These are phyloP conservation scores for Saxidomus purpurata DNA, from an alignment of 1,140 invertebrate genomes.

Conservation along the genomic window DNA sequence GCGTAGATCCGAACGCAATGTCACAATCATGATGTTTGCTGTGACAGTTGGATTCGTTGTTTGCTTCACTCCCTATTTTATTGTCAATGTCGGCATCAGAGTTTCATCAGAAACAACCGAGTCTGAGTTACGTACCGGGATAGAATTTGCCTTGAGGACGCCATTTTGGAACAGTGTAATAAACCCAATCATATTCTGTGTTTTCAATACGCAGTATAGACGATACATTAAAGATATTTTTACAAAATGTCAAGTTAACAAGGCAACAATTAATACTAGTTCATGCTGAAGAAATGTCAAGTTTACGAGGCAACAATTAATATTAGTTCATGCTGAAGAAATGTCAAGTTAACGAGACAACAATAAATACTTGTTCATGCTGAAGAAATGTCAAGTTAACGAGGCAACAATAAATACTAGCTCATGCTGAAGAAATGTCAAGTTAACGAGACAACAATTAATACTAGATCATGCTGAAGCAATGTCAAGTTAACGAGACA, in stretches of 20 bases:
- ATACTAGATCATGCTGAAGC: no score
- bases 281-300: no score
- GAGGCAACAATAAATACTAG: no score
- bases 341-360: no score
- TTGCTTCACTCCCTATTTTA: conserved; percentile 46
- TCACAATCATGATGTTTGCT: conserved; percentile 52
- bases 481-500: no score
- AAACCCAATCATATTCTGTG: conserved; percentile 52
- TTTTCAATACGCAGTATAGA: conserved; percentile 48
- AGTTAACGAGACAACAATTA: no score
- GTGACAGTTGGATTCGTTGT: conserved; percentile 24
- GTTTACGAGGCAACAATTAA: no score
- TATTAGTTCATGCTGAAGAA: no score
- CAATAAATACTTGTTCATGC: no score
- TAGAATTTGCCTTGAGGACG: conserved; percentile 27
- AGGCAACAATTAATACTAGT: background rate
- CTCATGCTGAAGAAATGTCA: no score
- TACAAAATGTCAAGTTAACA: background rate
- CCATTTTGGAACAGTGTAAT: conserved; percentile 59
- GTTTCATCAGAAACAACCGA: background rate
- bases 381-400: no score
- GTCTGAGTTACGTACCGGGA: background rate
- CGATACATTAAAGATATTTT: conserved; percentile 23
- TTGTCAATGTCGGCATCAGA: conserved; percentile 6
- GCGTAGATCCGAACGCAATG: conserved; percentile 1